Percentiles rank a stretch among this genome's conserved stretches.
These are phyloP conservation scores for Megaceryle torquata DNA, from an alignment of 2,113 vertebrate species.

Conservation along the genomic window DNA sequence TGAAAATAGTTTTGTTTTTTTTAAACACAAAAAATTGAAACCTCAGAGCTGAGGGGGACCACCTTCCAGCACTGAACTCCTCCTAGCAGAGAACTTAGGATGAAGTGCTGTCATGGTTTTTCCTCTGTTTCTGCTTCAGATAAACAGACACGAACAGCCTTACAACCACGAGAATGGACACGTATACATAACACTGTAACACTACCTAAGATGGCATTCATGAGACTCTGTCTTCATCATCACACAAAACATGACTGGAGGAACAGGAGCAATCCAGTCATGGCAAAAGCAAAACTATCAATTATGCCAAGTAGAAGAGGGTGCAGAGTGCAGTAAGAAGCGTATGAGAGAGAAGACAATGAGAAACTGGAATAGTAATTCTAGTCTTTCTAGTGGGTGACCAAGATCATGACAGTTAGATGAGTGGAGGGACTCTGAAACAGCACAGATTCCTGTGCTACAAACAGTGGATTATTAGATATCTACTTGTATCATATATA, in stretches of 20 bases:
- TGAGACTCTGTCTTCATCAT: not conserved
- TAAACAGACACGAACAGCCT: not conserved
- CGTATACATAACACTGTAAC: not conserved
- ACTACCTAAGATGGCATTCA: not conserved
- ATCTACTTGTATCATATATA: not conserved
- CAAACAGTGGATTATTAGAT: not conserved
- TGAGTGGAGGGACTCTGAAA: not conserved
- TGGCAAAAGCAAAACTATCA: not conserved
- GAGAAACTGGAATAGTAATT: not conserved
- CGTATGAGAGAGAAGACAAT: not conserved
- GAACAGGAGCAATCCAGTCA: not conserved
- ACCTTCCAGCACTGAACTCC: not conserved
- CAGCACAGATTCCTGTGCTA: not conserved
- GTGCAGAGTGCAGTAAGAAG: not conserved
- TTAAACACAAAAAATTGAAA: not conserved
- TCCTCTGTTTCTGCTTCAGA: not conserved
- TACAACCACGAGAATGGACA: not conserved
- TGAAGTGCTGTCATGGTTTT: too few species aligned
- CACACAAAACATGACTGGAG: not conserved
- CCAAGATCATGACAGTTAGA: not conserved
- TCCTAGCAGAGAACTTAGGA: not conserved
- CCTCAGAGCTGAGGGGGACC: not conserved
- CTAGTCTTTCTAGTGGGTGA: not conserved
- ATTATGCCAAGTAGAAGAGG: not conserved
- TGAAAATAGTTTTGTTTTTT: not conserved